Conservation (phyloP, 2,113 vertebrate species). For the Gnathonemus longibarbis region DNA sequence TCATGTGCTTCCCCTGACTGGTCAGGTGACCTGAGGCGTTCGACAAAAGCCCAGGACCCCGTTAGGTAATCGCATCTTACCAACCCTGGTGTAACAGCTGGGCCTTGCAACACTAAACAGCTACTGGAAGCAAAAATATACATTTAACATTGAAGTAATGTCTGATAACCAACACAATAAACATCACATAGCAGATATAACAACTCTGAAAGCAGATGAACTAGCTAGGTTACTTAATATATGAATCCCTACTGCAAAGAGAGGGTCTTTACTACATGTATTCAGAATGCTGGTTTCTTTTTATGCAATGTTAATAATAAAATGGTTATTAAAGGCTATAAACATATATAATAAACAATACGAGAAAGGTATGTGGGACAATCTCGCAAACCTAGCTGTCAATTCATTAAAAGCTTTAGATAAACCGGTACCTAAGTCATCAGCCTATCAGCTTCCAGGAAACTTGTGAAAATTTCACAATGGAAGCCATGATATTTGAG, state of each 20-base stretch:
- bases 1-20: conserved; percentile 61
- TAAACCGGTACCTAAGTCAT: not conserved
- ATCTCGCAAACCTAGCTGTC: not conserved
- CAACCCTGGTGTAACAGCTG: not conserved
- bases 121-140: not conserved
- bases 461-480: not conserved
- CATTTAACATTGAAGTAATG: not conserved
- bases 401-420: not conserved
- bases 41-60: conserved; percentile 29
- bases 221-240: not conserved
- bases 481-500: not conserved
- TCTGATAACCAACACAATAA: not conserved
- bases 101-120: not conserved
- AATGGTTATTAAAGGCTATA: not conserved
- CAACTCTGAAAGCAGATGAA: not conserved
- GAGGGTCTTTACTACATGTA: not conserved
- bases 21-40: conserved; percentile 61
- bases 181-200: not conserved
- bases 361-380: not conserved
- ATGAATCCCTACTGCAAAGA: not conserved
- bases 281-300: not conserved
- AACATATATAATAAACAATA: not conserved
- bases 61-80: conserved; percentile 16
- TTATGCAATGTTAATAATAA: not conserved
- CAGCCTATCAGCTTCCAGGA: not conserved